These are phyloP conservation scores for Bombus soroeensis DNA, from an alignment of 1,140 invertebrate species.

Conservation along the genomic window DNA sequence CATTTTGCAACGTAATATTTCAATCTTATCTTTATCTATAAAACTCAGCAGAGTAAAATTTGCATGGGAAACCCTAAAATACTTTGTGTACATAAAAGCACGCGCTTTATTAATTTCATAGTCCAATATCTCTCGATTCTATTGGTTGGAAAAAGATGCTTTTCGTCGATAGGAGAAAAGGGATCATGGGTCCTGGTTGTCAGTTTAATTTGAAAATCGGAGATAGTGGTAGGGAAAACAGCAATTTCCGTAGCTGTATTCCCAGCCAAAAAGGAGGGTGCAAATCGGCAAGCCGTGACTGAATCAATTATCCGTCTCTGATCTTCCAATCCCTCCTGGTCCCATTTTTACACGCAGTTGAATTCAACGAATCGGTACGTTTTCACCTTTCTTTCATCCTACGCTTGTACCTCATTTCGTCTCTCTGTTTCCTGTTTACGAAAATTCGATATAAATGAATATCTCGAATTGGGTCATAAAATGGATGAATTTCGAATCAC, in stretches of 20 bases:
- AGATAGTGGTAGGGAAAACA: not conserved
- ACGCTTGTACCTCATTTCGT: not conserved
- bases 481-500: no score
- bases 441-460: not conserved
- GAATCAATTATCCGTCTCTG: slow-evolving; percentile 4
- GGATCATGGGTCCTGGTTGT: not conserved
- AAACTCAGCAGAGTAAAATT: no score
- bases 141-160: not conserved
- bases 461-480: not conserved
- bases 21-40: no score
- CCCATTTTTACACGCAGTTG: not conserved
- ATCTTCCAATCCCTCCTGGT: not conserved
- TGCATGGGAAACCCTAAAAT: no score
- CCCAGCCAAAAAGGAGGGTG: not conserved
- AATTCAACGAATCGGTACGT: not conserved
- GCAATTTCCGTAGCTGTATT: slow-evolving; percentile 22
- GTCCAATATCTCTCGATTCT: not conserved
- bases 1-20: no score
- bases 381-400: not conserved
- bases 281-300: not conserved
- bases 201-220: not conserved
- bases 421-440: not conserved
- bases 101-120: not conserved
- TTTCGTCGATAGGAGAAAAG: not conserved
- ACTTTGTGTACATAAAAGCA: no score